Percentiles rank a stretch among this genome's conserved stretches.
phyloP scores from a whole-genome alignment of 2,113 vertebrate genomes.

The Hippocampus mohnikei region DNA sequence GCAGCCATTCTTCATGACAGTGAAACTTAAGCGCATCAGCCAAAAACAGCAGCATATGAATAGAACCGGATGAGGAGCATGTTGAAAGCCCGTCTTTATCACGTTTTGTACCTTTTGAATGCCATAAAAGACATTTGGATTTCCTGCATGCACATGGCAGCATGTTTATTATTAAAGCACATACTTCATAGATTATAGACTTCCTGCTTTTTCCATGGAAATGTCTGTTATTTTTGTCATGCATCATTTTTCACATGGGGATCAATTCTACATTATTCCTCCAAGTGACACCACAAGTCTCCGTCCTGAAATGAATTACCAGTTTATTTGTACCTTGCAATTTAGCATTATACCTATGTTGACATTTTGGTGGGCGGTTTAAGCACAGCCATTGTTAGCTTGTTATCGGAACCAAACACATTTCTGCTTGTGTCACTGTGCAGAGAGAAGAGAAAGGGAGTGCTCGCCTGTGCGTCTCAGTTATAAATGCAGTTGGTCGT shows the following conservation, averaged over 20 bases:
- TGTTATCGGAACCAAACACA: conserved; percentile 50
- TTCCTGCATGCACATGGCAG: background rate
- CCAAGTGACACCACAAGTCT: conserved; percentile 1
- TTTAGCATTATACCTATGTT: conserved; percentile 7
- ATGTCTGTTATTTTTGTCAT: conserved; percentile 46
- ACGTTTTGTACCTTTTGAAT: background rate
- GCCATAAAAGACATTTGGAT: background rate
- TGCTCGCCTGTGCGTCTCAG: conserved; percentile 20
- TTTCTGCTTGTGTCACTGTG: conserved; percentile 21
- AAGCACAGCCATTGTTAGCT: conserved; percentile 49
- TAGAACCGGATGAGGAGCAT: background rate
- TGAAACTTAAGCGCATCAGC: background rate
- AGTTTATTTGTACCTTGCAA: background rate
- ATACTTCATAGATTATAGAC: conserved; percentile 7
- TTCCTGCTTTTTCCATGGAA: conserved; percentile 31
- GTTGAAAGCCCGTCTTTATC: background rate
- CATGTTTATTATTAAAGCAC: conserved; percentile 4
- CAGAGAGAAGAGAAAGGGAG: conserved; percentile 41
- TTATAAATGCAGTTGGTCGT: conserved; percentile 3
- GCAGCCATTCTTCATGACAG: conserved; percentile 43
- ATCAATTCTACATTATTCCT: conserved; percentile 15
- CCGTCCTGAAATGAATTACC: conserved; percentile 8
- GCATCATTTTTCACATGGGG: conserved; percentile 31
- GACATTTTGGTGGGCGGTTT: conserved; percentile 35
- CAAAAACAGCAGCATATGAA: background rate